Base-by-base conservation (phyloP, 2,888 invertebrate genomes). In the Eucriotettix oculatus region DNA sequence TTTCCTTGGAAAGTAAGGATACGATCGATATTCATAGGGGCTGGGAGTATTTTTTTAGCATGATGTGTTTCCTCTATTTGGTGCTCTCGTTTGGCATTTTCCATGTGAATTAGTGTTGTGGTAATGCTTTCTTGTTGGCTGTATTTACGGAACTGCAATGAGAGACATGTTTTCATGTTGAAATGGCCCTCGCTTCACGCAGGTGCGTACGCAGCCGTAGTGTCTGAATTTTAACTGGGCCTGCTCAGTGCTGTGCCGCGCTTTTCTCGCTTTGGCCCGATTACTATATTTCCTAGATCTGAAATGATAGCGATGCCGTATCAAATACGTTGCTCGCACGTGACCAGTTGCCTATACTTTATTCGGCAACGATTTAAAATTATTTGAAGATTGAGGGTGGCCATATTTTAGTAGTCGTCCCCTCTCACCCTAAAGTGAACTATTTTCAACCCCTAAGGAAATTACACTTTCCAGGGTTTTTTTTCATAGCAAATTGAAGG, bases 161-260 rank as follows among this genome's bases (percentile, higher is more conserved):
- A 63, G 65, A 66, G 65, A 63, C 64, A 64, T 64, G 61, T 64
- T 65, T 68, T 63, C 64, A 64, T 63, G 66, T 66, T 66, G 67
- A 68, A 69, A 69, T 70, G 68, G 67, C 66, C 68, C 68, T 68
- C 74, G 77, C 71, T 76, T 78, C 86, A 88, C 88, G 87, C 88
- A 91, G 89, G 90, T 90, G 90, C 90, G 90, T 90, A 91, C 90
- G 91, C 91, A 91, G 90, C 82, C 89, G 88, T 88, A 86, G 83
- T 84, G 84, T 81, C 78, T 81, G 82, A 81, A 81, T 83, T 81
- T 84, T 82, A 82, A 87, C 87, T 88, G 88, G 83, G 88, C 86
- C 84, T 89, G 89, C 88, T 87, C 89, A 81, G 82, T 81, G 79
- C 78, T 79, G 78, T 79, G 66, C 65, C 67, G 66, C 66, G 65